Evolutionary conservation across 2,797 vertebrate genomes (phyloP).

Genomic region (Spea hammondii): DNA sequence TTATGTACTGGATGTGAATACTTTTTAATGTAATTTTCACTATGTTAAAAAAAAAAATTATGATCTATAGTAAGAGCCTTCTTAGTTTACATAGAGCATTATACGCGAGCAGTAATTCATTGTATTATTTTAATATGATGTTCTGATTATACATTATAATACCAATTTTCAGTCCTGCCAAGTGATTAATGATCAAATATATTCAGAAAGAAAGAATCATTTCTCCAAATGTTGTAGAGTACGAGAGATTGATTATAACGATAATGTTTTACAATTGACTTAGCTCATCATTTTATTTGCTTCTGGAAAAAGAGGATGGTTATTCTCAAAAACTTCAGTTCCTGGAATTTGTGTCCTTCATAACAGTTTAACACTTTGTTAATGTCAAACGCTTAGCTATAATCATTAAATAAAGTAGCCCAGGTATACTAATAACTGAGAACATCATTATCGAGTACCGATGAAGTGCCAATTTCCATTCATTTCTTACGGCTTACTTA

Average conservation of each 20-base stretch:
- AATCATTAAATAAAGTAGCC: conserved; percentile 4
- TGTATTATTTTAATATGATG: conserved; percentile 63
- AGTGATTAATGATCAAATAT: conserved; percentile 51
- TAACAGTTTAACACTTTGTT: conserved; percentile 7
- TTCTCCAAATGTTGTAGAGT: conserved; percentile 42
- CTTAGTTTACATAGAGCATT: conserved; percentile 57
- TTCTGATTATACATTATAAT: conserved; percentile 61
- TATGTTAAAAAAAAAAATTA: conserved; percentile 50
- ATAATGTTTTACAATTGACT: conserved; percentile 51
- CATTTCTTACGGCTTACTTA: background rate
- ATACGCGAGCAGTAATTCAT: conserved; percentile 53
- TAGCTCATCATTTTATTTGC: conserved; percentile 50
- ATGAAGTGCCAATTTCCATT: background rate
- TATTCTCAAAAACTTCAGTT: conserved; percentile 33
- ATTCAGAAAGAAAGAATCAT: conserved; percentile 44
- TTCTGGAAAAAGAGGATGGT: conserved; percentile 21
- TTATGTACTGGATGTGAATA: too few species aligned
- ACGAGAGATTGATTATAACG: conserved; percentile 42
- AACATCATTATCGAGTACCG: background rate
- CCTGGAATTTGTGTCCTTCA: conserved; percentile 43
- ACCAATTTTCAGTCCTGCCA: conserved; percentile 48
- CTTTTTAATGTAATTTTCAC: conserved; percentile 29
- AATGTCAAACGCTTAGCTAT: background rate
- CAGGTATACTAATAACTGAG: background rate
- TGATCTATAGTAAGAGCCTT: conserved; percentile 57